Base-by-base conservation (phyloP, 2,888 invertebrate genomes). In the Pheosia gnoma region DNA sequence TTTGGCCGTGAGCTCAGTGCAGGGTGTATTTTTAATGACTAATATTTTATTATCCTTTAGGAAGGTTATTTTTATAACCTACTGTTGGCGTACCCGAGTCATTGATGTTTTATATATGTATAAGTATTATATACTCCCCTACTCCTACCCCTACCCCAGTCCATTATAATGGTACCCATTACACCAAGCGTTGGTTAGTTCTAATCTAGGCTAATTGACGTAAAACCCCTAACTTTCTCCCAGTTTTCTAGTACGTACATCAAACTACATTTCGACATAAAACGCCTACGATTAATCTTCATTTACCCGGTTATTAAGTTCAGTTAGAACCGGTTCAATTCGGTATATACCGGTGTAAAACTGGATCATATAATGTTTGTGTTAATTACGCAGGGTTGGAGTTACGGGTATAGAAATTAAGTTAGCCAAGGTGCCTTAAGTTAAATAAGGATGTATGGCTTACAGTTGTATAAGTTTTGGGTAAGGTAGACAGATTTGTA, bases 211-310 rank as follows among this genome's bases (percentile, higher is more conserved):
- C 11, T 45, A 45, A 45, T 45, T 45, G 9, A 45, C 10, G 10
- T 11, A n/a, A n/a, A 47, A 11, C 47, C n/a, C 11, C 47, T 47
- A 47, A n/a, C 47, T n/a, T 47, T 47, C 47, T 4, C 47, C 47
- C 5, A n/a, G n/a, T 47, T 47, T 47, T 47, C 47, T 47, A 11
- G 47, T 47, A 7, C 41, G 41, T 45, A n/a, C 47, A 47, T 47
- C 11, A n/a, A 47, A 47, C 47, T 47, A 5, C n/a, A 5, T n/a
- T 47, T 47, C 47, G 47, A 11, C 47, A 10, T 47, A 36, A 52
- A 52, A 52, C 52, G 10, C 2, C 10, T 39, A 11, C 41, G 9
- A 56, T 56, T 56, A 56, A 56, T 56, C 56, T 56, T 25, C 56
- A 56, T 41, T 56, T 41, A 54, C 53, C 52, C 11, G 38, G 53